phyloP scores from a whole-genome alignment of 2,888 invertebrate genomes.

The Pachliopta kotzebuea region DNA sequence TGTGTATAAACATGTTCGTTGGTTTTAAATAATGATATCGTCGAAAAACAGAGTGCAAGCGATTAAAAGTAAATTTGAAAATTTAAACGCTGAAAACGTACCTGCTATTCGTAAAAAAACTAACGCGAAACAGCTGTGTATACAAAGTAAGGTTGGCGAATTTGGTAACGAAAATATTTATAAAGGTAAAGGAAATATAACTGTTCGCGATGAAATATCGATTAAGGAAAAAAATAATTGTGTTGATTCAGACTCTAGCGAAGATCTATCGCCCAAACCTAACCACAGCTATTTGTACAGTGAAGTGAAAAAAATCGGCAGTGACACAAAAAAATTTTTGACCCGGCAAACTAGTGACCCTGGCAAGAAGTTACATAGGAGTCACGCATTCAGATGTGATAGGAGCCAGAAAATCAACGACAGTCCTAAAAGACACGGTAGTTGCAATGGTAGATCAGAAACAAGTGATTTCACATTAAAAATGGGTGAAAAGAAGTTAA shows the following conservation, averaged over 20 bases:
- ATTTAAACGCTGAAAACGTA: slow-evolving; percentile 59
- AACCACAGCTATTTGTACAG: slow-evolving; percentile 66
- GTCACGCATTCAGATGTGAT: slow-evolving; percentile 81
- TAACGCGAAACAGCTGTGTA: slow-evolving; percentile 37
- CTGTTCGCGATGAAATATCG: slow-evolving; percentile 30
- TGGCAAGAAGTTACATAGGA: slow-evolving; percentile 78
- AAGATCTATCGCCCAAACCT: slow-evolving; percentile 47
- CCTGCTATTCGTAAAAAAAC: slow-evolving; percentile 38
- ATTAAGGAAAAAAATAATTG: slow-evolving; percentile 25
- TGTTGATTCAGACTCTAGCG: slow-evolving; percentile 42
- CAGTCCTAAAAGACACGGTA: slow-evolving; percentile 61
- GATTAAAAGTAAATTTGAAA: slow-evolving; percentile 84
- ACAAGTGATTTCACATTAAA: slow-evolving; percentile 58
- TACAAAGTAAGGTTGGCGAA: slow-evolving; percentile 30
- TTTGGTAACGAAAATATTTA: slow-evolving; percentile 28
- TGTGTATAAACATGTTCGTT: slow-evolving; percentile 51
- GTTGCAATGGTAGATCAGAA: slow-evolving; percentile 65
- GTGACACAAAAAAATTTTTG: slow-evolving; percentile 57
- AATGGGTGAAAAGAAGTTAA: slow-evolving; percentile 62
- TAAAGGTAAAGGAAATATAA: slow-evolving; percentile 27
- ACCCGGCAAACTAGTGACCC: slow-evolving; percentile 74
- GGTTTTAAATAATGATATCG: slow-evolving; percentile 70
- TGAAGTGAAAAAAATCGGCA: slow-evolving; percentile 52
- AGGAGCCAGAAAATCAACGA: slow-evolving; percentile 58
- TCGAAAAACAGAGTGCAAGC: slow-evolving; percentile 81